Evolutionary conservation across 2,113 vertebrate species (phyloP).

Genomic region (Neodontobutis hainanensis): DNA sequence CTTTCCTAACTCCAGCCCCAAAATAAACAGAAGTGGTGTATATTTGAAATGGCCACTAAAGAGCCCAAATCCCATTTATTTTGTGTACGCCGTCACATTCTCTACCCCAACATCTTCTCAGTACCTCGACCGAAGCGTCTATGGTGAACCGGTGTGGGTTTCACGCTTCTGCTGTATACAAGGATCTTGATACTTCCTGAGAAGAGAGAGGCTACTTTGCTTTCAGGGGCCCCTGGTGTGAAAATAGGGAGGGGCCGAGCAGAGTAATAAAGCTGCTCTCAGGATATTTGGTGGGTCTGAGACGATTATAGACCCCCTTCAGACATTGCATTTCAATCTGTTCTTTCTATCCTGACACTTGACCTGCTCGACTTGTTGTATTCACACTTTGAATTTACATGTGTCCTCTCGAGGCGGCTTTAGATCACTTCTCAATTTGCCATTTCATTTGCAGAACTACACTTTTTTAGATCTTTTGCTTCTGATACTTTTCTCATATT

Average conservation of each 20-base stretch:
- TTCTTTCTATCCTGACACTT: too few species aligned
- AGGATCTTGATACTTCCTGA: slow-evolving; percentile 58
- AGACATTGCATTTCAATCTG: too few species aligned
- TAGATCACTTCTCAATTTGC: too few species aligned
- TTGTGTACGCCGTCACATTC: slow-evolving; percentile 61
- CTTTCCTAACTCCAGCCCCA: slow-evolving; percentile 45
- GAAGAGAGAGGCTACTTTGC: slow-evolving; percentile 30
- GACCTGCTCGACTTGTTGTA: too few species aligned
- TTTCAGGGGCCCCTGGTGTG: slow-evolving; percentile 10
- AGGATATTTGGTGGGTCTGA: slow-evolving; percentile 23
- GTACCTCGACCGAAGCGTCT: slow-evolving; percentile 50
- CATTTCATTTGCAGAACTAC: too few species aligned
- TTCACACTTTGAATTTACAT: too few species aligned
- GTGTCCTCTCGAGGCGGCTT: too few species aligned
- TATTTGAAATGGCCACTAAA: slow-evolving; percentile 72
- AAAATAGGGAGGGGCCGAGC: slow-evolving; percentile 39
- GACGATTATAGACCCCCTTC: slow-evolving; percentile 16
- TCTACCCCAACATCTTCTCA: slow-evolving; percentile 56
- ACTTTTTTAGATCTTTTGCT: too few species aligned
- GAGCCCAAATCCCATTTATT: slow-evolving; percentile 67
- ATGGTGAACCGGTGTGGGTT: slow-evolving; percentile 26
- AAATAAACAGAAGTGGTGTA: slow-evolving; percentile 69
- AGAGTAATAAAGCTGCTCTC: slow-evolving; percentile 21
- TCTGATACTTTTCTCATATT: too few species aligned
- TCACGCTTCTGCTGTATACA: slow-evolving; percentile 34